Evolutionary conservation across 2,888 invertebrate species (phyloP).

Genomic region (Acanthopleura granulata): DNA sequence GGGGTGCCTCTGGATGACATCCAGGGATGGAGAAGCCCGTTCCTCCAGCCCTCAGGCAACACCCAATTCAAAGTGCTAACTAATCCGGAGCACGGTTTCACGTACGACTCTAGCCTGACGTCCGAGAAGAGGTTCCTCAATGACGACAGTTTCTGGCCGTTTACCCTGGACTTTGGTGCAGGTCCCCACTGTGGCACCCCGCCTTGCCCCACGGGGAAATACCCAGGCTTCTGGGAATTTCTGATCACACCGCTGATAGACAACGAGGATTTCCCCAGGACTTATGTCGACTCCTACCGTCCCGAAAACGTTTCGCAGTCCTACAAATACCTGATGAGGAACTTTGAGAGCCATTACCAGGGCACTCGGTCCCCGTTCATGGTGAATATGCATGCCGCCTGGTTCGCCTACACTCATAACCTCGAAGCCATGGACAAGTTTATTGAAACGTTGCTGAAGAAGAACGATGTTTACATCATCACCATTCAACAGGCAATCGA

Average conservation of each 20-base stretch:
- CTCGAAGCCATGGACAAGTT: slow-evolving; percentile 26
- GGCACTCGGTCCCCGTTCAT: slow-evolving; percentile 81
- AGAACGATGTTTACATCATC: slow-evolving; percentile 13
- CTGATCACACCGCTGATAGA: slow-evolving; percentile 48
- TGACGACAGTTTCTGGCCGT: slow-evolving; percentile 77
- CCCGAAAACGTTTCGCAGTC: slow-evolving; percentile 25
- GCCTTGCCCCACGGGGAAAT: slow-evolving; percentile 38
- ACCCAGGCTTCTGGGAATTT: slow-evolving; percentile 46
- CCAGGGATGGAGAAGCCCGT: slow-evolving; percentile 49
- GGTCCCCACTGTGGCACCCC: slow-evolving; percentile 36
- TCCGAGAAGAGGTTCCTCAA: slow-evolving; percentile 76
- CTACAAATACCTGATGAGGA: slow-evolving; percentile 75
- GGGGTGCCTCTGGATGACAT: slow-evolving; percentile 2
- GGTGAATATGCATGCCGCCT: slow-evolving; percentile 83
- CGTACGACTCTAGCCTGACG: slow-evolving; percentile 44
- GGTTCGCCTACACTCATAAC: slow-evolving; percentile 73
- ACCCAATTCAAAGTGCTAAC: slow-evolving; percentile 40
- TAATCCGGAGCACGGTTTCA: slow-evolving; percentile 70
- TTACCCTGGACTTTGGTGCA: slow-evolving; percentile 76
- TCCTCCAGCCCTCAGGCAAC: slow-evolving; percentile 42
- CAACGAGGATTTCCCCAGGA: slow-evolving; percentile 43
- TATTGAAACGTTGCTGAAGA: background rate
- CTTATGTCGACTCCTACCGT: slow-evolving; percentile 49
- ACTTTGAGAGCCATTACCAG: slow-evolving; percentile 80
- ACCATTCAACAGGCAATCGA: slow-evolving; percentile 6